Percentiles rank a stretch among this genome's conserved stretches.
These are phyloP conservation scores for Matsumurasca onukii DNA, from an alignment of 1,140 invertebrate species.

Conservation along the genomic window DNA sequence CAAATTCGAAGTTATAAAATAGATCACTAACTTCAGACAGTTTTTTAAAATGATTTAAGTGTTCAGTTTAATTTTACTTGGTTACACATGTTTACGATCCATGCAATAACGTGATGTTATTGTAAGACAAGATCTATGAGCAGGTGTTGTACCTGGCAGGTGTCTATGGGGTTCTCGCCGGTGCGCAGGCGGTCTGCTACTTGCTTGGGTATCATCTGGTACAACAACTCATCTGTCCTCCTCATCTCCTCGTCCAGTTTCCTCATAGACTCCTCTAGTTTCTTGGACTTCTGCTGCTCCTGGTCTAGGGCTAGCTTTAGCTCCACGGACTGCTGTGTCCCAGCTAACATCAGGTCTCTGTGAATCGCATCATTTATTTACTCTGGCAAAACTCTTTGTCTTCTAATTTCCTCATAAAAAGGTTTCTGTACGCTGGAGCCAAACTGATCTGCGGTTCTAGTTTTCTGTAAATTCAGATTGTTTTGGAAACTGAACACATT, in stretches of 20 bases:
- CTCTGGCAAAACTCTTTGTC: not conserved
- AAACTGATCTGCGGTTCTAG: too few relatives aligned
- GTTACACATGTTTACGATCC: too few relatives aligned
- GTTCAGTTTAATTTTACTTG: too few relatives aligned
- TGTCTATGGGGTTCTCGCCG: conserved; percentile 92
- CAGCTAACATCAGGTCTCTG: conserved; percentile 93
- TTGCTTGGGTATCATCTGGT: conserved; percentile 98
- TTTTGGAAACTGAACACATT: too few relatives aligned
- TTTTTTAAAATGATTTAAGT: too few relatives aligned
- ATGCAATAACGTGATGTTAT: too few relatives aligned
- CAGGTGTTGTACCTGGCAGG: conserved; percentile 96
- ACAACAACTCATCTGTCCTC: conserved; percentile 90
- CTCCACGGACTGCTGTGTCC: conserved; percentile 96
- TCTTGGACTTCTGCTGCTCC: conserved; percentile 95
- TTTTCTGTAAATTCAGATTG: too few relatives aligned
- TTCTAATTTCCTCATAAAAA: too few relatives aligned
- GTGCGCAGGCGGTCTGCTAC: conserved; percentile 89
- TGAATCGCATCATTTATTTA: conserved; percentile 30
- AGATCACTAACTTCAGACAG: too few relatives aligned
- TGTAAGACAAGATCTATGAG: too few relatives aligned
- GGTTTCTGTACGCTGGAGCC: too few relatives aligned
- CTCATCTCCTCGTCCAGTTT: conserved; percentile 96
- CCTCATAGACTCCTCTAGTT: conserved; percentile 93
- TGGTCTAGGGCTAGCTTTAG: conserved; percentile 93
- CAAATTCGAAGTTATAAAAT: too few relatives aligned